These are phyloP conservation scores for Chlorodrepanis virens DNA, from an alignment of 2,113 vertebrate species.

Conservation along the genomic window DNA sequence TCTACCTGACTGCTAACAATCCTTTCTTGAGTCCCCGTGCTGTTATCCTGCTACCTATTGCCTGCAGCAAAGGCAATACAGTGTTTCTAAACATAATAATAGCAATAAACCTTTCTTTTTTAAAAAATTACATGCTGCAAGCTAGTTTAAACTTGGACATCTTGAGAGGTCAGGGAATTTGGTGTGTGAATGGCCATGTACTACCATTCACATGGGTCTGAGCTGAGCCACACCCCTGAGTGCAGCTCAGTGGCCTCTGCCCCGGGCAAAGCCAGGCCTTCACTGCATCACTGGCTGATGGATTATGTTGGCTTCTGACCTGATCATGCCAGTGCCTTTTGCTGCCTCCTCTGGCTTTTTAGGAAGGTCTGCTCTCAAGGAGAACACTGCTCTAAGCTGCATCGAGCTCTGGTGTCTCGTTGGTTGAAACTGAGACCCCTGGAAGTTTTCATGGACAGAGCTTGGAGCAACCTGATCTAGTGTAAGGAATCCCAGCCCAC, in stretches of 20 bases:
- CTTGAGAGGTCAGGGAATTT: background rate
- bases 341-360: background rate
- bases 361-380: background rate
- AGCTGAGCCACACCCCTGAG: background rate
- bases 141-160: background rate
- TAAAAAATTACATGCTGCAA: background rate
- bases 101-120: background rate
- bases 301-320: background rate
- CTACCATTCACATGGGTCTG: background rate
- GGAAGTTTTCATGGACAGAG: background rate
- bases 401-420: fast-evolving
- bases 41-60: background rate
- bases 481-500: background rate
- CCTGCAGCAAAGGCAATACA: conserved; percentile 6
- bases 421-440: background rate
- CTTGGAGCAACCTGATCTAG: background rate
- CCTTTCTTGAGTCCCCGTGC: background rate
- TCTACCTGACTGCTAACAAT: conserved; percentile 11
- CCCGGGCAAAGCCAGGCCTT: background rate
- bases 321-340: background rate
- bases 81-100: conserved; percentile 5
- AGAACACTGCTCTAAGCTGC: background rate
- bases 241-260: background rate
- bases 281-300: background rate
- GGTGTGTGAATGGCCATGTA: background rate